Evolutionary conservation across 2,888 invertebrate genomes (phyloP).

Genomic region (Nemoura dubitans): DNA sequence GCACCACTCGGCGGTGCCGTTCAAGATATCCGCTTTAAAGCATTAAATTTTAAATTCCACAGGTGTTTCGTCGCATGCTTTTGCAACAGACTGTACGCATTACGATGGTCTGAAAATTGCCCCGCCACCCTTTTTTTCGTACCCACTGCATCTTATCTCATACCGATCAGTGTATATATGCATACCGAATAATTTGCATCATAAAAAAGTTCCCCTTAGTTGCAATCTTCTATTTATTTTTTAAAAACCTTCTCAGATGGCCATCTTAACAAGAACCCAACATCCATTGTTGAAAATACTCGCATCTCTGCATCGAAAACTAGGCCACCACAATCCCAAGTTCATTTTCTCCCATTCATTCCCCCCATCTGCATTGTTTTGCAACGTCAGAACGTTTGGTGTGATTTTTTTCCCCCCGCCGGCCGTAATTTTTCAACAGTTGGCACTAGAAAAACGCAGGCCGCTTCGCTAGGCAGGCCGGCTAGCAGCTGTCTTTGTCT

Average conservation of each 20-base stretch:
- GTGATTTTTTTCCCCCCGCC: background rate
- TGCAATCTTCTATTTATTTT: no score
- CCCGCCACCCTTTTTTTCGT: background rate
- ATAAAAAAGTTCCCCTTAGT: no score
- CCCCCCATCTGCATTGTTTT: no score
- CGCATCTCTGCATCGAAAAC: no score
- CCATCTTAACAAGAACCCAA: no score
- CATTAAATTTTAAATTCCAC: conserved; percentile 12
- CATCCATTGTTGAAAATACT: no score
- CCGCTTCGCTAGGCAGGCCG: background rate
- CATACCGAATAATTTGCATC: no score
- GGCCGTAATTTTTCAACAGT: background rate
- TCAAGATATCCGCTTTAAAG: background rate
- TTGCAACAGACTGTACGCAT: background rate
- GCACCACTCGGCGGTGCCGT: background rate
- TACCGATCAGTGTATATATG: background rate
- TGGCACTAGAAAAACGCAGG: background rate
- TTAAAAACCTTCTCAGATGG: no score
- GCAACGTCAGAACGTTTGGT: no score
- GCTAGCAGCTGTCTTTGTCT: conserved; percentile 2
- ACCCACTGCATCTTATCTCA: background rate
- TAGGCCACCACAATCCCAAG: no score
- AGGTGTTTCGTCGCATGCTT: background rate
- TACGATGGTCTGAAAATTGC: background rate
- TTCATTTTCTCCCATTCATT: no score